phyloP scores from a whole-genome alignment of 2,113 vertebrate species.

The Bujurquina vittata region DNA sequence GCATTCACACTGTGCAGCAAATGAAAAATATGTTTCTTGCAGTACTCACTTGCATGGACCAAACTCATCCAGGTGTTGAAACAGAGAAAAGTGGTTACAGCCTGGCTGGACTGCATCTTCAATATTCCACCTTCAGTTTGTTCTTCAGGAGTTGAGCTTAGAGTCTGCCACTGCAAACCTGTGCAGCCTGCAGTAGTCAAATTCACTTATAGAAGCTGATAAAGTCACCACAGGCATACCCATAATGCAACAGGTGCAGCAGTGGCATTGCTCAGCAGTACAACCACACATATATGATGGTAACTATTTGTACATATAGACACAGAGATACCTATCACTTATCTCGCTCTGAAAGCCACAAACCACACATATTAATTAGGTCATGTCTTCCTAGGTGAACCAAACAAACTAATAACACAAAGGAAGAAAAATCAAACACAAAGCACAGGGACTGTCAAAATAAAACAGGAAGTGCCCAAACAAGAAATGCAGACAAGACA shows the following conservation, averaged over 20 bases:
- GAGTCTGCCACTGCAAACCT: not conserved
- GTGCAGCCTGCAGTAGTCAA: constrained; percentile 9
- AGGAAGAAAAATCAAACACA: no score
- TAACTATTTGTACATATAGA: not conserved
- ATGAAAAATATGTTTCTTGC: not conserved
- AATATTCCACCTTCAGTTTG: not conserved
- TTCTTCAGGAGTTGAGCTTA: not conserved
- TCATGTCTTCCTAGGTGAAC: not conserved
- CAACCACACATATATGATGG: not conserved
- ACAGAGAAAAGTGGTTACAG: constrained; percentile 41
- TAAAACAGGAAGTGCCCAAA: no score
- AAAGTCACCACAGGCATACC: constrained; percentile 22
- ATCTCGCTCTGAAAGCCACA: constrained; percentile 20
- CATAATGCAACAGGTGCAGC: constrained; percentile 10
- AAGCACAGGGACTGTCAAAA: no score
- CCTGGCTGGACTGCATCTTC: constrained; percentile 52
- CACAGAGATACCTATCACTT: not conserved
- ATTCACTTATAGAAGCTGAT: not conserved
- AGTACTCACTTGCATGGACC: constrained; percentile 59
- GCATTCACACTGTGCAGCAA: not conserved
- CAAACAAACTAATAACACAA: no score
- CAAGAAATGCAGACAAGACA: no score
- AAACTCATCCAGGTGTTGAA: constrained; percentile 30
- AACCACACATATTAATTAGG: not conserved
- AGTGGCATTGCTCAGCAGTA: constrained; percentile 2